A percentile compares a stretch with the other conserved stretches of the same genome.
Evolutionary conservation across 2,888 invertebrate species (phyloP).

Genomic region (Hirtodrosophila trivittata): DNA sequence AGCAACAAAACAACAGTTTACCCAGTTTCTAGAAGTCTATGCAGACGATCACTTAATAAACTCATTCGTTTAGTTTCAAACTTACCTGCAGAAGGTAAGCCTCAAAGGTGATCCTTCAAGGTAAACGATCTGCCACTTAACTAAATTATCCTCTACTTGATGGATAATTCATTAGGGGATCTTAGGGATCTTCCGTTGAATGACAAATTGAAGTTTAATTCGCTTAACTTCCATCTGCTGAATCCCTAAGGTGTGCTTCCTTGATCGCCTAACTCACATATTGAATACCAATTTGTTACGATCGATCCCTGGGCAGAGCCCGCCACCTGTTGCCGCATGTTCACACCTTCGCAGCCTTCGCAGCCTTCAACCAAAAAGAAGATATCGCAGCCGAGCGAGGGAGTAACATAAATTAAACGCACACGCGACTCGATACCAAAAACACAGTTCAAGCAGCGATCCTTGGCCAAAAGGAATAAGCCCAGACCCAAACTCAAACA

Average conservation of each 20-base stretch:
- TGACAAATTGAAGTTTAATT: constrained; percentile 26
- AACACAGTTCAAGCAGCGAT: constrained; percentile 19
- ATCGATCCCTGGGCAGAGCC: constrained; percentile 47
- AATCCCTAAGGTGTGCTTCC: constrained; percentile 20
- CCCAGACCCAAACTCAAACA: background rate
- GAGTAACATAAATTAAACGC: constrained; percentile 69
- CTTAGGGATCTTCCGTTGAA: background rate
- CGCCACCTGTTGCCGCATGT: constrained; percentile 67
- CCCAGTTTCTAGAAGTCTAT: no score
- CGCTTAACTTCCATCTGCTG: background rate
- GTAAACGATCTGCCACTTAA: no score
- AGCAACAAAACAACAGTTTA: no score
- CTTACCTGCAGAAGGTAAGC: no score
- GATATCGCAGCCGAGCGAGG: constrained; percentile 51
- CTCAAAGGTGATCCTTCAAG: no score
- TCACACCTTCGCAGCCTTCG: constrained; percentile 51
- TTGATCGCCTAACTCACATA: constrained; percentile 38
- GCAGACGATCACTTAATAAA: no score
- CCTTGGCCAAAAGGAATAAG: constrained; percentile 26
- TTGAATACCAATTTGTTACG: constrained; percentile 57
- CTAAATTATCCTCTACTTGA: no score
- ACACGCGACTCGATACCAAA: constrained; percentile 62
- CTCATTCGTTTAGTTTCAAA: no score
- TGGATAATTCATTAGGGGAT: background rate
- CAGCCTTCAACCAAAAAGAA: constrained; percentile 3